A percentile compares a stretch with the other conserved stretches of the same genome.
phyloP scores from a whole-genome alignment of 2,888 invertebrate genomes.

The Ophioninae sp. region DNA sequence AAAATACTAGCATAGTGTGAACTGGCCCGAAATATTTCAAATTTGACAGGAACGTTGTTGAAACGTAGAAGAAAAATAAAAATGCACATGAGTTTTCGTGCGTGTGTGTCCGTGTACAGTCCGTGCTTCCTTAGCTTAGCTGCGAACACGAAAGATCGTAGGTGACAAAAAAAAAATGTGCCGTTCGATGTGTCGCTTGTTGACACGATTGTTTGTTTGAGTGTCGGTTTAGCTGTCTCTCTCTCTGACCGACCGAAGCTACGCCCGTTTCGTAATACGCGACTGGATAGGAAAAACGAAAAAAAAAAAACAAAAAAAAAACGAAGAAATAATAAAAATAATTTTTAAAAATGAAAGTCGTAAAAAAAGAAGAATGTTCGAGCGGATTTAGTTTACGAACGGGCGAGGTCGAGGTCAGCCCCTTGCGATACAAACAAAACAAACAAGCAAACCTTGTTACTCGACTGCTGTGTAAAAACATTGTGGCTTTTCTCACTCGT shows the following conservation, averaged over 20 bases:
- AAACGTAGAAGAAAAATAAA: not conserved
- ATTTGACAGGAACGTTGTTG: no score
- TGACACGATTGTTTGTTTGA: slow-evolving; percentile 25
- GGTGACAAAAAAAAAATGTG: slow-evolving; percentile 15
- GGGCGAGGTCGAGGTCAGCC: slow-evolving; percentile 37
- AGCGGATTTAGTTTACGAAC: slow-evolving; percentile 1
- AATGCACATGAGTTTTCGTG: not conserved
- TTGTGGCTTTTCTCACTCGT: slow-evolving; percentile 55
- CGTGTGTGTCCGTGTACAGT: slow-evolving; percentile 53
- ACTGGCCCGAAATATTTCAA: no score
- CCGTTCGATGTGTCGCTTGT: not conserved
- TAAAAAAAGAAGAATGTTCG: not conserved
- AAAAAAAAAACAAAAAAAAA: not conserved
- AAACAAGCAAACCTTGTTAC: slow-evolving; percentile 6
- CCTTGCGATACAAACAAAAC: slow-evolving; percentile 3
- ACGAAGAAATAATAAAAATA: not conserved
- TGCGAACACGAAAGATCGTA: slow-evolving; percentile 33
- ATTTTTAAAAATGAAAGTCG: not conserved
- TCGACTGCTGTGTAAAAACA: slow-evolving; percentile 43
- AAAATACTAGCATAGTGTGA: no score
- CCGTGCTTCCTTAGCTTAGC: slow-evolving; percentile 54
- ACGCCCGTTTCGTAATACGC: slow-evolving; percentile 4
- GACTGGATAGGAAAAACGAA: not conserved
- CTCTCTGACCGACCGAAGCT: slow-evolving; percentile 31
- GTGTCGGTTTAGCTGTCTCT: slow-evolving; percentile 26